phyloP scores from a whole-genome alignment of 2,113 vertebrate genomes.

The Bubo bubo region DNA sequence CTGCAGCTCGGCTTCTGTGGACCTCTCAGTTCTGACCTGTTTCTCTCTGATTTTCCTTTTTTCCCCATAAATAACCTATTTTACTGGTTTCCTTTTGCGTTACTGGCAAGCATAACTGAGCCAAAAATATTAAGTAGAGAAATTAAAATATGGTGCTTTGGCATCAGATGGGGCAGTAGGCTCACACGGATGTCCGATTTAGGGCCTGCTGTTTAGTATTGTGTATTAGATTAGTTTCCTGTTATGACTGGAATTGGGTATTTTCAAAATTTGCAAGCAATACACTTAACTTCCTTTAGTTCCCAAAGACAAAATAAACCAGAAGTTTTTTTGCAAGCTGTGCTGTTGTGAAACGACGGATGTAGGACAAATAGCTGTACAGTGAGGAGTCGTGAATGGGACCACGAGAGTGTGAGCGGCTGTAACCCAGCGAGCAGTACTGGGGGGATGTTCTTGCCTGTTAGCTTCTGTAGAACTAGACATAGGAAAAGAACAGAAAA shows the following conservation, averaged over 20 bases:
- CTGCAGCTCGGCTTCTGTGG: neutral
- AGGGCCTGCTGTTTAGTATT: neutral
- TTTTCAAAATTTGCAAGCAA: conserved; percentile 35
- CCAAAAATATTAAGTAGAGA: neutral
- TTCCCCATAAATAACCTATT: neutral
- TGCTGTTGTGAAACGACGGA: neutral
- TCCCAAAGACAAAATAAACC: conserved; percentile 16
- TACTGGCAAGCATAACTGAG: neutral
- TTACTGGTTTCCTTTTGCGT: neutral
- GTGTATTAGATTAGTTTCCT: conserved; percentile 30
- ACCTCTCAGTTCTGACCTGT: neutral
- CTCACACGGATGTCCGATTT: neutral
- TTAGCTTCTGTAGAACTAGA: neutral
- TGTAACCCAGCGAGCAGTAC: neutral
- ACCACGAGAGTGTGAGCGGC: fast-evolving
- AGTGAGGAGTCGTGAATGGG: neutral
- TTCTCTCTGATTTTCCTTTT: neutral
- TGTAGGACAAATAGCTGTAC: neutral
- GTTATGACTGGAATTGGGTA: conserved; percentile 48
- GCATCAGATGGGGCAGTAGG: neutral
- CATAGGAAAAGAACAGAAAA: neutral
- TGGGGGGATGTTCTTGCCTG: neutral
- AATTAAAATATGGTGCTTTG: neutral
- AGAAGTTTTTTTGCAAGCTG: neutral
- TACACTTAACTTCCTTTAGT: conserved; percentile 14